Evolutionary conservation across 1,140 invertebrate species (phyloP).

Genomic region (Platorchestia sp.): DNA sequence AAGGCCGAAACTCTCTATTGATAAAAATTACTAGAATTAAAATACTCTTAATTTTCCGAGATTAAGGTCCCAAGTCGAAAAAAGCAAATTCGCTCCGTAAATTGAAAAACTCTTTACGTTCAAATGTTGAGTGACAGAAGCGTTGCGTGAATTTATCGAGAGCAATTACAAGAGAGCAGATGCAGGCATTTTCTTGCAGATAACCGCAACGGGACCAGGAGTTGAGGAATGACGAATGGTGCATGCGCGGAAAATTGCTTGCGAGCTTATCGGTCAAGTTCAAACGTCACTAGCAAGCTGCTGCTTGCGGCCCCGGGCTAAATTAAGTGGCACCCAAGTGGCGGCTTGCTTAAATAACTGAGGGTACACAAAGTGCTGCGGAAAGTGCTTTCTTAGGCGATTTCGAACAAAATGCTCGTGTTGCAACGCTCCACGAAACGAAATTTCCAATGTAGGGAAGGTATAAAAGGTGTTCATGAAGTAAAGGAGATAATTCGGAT

Average conservation of each 20-base stretch:
- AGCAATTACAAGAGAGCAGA: not conserved
- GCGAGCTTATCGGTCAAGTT: conserved; percentile 45
- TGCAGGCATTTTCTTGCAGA: not conserved
- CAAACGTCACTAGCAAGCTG: not conserved
- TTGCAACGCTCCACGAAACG: not conserved
- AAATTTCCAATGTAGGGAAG: not conserved
- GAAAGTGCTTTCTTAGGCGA: not conserved
- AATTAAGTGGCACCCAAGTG: not conserved
- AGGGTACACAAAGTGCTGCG: not conserved
- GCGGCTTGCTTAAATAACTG: not conserved
- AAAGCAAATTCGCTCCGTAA: not conserved
- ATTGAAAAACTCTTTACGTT: not conserved
- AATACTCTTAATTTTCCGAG: not conserved
- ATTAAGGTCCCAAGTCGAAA: not conserved
- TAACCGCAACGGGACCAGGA: not conserved
- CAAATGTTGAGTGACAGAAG: not conserved
- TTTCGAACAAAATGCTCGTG: not conserved
- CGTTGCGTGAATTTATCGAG: not conserved
- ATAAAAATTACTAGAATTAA: not conserved
- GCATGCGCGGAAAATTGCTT: conserved; percentile 13
- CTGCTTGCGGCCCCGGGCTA: not conserved
- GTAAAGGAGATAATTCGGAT: too few relatives aligned
- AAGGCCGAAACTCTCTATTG: not conserved
- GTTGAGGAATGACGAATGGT: not conserved
- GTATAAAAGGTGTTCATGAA: not conserved